Base-by-base conservation (phyloP, 2,888 invertebrate genomes). In the Andrena bicolor region DNA sequence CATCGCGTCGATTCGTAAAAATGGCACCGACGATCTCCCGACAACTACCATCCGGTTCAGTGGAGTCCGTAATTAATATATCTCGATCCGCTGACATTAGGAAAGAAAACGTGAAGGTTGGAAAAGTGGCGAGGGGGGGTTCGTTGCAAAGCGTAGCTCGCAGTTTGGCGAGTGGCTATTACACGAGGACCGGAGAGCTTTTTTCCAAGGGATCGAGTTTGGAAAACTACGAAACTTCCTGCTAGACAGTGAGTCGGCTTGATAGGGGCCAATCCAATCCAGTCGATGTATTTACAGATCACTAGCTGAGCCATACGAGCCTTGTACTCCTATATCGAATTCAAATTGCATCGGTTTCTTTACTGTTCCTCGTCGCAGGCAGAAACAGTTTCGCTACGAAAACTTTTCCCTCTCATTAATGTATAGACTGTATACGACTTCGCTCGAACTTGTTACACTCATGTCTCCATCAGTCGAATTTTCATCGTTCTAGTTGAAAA, bases 211-310 rank as follows among this genome's bases (percentile, higher is more conserved):
- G 86, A 87, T 70, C 75, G 84, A 88, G 85, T 86, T 88, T 71
- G 88, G 78, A 80, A 90, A 90, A 91, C 88, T 90, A 89, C 85
- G 82, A 90, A 87, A 90, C 85, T 88, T 88, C 75, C 84, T 82
- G 81, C 86, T 87, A 85, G 86, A 85, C 82, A 78, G 88, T 84
- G 85, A 88, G 90, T 88, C 90, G 87, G 85, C 78, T 76, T 84
- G 84, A 88, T 90, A 88, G 89, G 88, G 88, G 87, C 86, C 90
- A 88, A 90, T 90, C 90, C 91, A 91, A 91, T 91, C 85, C 87
- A 82, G 78, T 73, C 87, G 89, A 90, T 90, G 88, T 92, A 92
- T 90, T 92, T 91, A 92, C 91, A 91, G 91, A 91, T 92, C 92
- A 91, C 88, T 90, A 89, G 87, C 84, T 79, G 85, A 80, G 80